Evolutionary conservation across 2,113 vertebrate genomes (phyloP).

Genomic region (Hoplias malabaricus): DNA sequence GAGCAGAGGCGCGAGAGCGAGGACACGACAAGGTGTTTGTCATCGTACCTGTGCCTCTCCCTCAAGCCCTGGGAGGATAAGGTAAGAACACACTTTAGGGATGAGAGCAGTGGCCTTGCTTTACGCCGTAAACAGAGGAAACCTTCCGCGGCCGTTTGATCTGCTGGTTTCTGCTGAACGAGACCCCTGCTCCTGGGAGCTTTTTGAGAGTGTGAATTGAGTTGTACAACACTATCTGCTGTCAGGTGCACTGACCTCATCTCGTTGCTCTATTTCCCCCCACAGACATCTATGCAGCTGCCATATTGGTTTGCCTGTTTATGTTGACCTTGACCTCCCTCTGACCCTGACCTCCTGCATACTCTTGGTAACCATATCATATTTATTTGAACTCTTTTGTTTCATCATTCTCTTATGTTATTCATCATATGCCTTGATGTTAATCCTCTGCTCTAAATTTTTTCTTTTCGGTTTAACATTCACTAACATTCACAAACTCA

Average conservation of each 20-base stretch:
- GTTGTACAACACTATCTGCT: slow-evolving; percentile 67
- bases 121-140: slow-evolving; percentile 7
- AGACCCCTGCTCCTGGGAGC: slow-evolving; percentile 50
- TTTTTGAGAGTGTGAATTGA: slow-evolving; percentile 53
- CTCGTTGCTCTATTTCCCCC: slow-evolving; percentile 93
- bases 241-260: slow-evolving; percentile 84
- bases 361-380: slow-evolving; percentile 99
- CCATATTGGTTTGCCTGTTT: slow-evolving; percentile 98
- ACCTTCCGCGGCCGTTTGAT: not conserved
- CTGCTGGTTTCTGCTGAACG: slow-evolving; percentile 34
- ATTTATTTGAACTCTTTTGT: slow-evolving; percentile 87
- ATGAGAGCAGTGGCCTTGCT: not conserved
- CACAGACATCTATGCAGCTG: slow-evolving; percentile 94
- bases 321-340: slow-evolving; percentile 99
- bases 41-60: slow-evolving; percentile 27
- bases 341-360: slow-evolving; percentile 98
- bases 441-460: not conserved
- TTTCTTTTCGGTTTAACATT: slow-evolving; percentile 27
- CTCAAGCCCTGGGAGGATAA: slow-evolving; percentile 28
- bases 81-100: slow-evolving; percentile 35
- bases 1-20: not conserved
- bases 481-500: slow-evolving; percentile 16
- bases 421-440: slow-evolving; percentile 30
- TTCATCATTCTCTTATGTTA: slow-evolving; percentile 51
- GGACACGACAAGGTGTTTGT: slow-evolving; percentile 49